phyloP scores from a whole-genome alignment of 2,113 vertebrate genomes.

The Tauraco erythrolophus region DNA sequence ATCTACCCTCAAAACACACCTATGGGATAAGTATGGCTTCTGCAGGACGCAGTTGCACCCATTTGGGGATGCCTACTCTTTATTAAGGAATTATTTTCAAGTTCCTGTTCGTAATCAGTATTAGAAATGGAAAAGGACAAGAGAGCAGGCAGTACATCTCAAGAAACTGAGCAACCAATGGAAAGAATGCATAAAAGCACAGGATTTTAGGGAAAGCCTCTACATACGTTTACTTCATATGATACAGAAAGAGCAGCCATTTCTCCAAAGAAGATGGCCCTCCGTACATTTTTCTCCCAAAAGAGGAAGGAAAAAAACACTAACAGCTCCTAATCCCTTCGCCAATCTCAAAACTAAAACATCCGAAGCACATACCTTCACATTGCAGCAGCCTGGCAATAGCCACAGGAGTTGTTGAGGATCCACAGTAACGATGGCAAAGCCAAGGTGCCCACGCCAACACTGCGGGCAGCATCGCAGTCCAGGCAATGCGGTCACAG shows the following conservation, averaged over 20 bases:
- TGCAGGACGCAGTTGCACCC: background rate
- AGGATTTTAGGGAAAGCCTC: background rate
- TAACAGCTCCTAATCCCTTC: background rate
- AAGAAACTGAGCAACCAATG: background rate
- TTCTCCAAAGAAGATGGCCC: background rate
- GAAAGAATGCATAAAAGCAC: background rate
- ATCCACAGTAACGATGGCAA: background rate
- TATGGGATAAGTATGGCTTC: background rate
- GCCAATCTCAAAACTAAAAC: background rate
- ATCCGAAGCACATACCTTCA: background rate
- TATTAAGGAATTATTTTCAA: background rate
- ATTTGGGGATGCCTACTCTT: background rate
- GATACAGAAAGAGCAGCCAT: background rate
- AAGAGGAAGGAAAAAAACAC: background rate
- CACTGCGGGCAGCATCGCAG: fast-evolving
- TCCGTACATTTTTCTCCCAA: background rate
- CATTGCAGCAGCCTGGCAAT: background rate
- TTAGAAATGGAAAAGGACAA: background rate
- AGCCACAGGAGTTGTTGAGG: background rate
- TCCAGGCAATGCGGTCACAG: background rate
- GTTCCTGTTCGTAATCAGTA: background rate
- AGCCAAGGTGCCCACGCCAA: background rate
- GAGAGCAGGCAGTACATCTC: background rate
- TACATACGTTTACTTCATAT: background rate
- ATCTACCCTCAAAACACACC: background rate